Evolutionary conservation across 2,113 vertebrate genomes (phyloP).

Genomic region (Leptocoma aspasia): DNA sequence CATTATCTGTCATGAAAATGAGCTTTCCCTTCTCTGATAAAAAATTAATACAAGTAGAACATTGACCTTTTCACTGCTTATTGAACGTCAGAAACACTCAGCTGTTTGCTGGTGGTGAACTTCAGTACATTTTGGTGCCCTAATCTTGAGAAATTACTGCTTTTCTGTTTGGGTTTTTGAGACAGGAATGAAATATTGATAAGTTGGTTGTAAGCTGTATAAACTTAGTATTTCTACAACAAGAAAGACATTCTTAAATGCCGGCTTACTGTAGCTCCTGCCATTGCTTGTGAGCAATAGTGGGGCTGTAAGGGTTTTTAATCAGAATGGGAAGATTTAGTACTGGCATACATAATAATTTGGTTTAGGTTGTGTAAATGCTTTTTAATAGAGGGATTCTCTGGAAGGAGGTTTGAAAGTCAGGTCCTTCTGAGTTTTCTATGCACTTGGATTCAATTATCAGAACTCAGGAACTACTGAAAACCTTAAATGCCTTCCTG

Average conservation of each 20-base stretch:
- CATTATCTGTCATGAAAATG: conserved; percentile 19
- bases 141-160: conserved; percentile 29
- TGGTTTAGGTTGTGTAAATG: conserved; percentile 67
- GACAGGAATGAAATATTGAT: conserved; percentile 6
- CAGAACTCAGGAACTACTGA: background rate
- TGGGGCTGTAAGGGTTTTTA: conserved; percentile 25
- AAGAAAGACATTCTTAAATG: background rate
- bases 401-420: conserved; percentile 59
- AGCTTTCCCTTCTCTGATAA: conserved; percentile 28
- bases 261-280: background rate
- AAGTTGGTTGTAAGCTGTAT: background rate
- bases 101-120: background rate
- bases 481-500: background rate
- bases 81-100: conserved; percentile 7
- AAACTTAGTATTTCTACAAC: background rate
- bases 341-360: conserved; percentile 43
- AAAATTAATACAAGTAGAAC: conserved; percentile 26
- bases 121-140: background rate
- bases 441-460: background rate
- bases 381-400: conserved; percentile 45
- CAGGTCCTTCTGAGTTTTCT: background rate
- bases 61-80: conserved; percentile 16
- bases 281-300: background rate
- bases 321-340: conserved; percentile 50
- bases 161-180: conserved; percentile 2